Evolutionary conservation across 2,888 invertebrate species (phyloP), one percentile per base, ranked within the genome.

Genomic region (Dasysyrphus albostriatus): DNA sequence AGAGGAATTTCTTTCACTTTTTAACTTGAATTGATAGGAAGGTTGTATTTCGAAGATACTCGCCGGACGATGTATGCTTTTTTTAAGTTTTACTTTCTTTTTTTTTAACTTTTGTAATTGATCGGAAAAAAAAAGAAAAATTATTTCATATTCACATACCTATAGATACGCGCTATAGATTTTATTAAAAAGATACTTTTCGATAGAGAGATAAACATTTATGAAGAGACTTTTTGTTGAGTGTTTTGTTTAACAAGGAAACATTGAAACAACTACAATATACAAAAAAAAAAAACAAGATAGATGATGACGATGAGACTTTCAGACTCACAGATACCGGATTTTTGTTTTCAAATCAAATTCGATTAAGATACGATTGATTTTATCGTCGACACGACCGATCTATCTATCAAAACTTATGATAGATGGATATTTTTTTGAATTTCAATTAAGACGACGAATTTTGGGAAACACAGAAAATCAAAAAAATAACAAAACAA

Each of bases 401-500:
- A 84, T 72, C 80, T 84, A 84, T 84, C 79, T 47, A 84, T 84
- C 79, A 39, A 54, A 54, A 51, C 75, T 24, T 29, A 39, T 44
- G 44, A 65, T 56, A 54, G 67, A 67, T 63, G 47, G 56, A 54
- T 54, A 16, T 12, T 37, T 19, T 24, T 42, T 61, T 61, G n/a
- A n/a, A n/a, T 58, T 58, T 58, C 16, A 0, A 5, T 59, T 14
- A 12, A 39, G 10, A 59, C 54, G 47, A 79, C 39, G 59, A 73
- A 59, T 73, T 14, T 61, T 59, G 49, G 79, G 54, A 69, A 61
- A 88, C 80, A 84, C 73, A 88, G 70, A 49, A 88, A 84, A 84
- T 78, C 58, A 65, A 75, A 81, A 54, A 75, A 81, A 61, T 61
- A 84, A 77, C 83, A 85, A 88, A 88, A 85, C 80, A 88, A 88